A percentile compares a stretch with the other conserved stretches of the same genome.
These are phyloP conservation scores for Pimephales promelas DNA, from an alignment of 2,113 vertebrate species.

Conservation along the genomic window DNA sequence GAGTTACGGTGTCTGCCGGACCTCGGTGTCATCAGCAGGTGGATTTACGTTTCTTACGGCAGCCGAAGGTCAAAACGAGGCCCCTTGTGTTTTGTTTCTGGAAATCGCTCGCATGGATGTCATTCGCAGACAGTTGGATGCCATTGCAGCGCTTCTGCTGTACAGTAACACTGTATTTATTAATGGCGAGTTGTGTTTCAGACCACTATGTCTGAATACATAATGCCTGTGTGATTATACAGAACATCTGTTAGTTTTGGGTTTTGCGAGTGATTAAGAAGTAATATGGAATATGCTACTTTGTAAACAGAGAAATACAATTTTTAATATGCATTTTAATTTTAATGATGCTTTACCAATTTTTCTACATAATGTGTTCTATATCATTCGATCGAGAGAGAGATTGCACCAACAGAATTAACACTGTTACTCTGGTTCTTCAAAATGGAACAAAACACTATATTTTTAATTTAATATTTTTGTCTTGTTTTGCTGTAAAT, in stretches of 20 bases:
- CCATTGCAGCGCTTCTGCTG: not conserved
- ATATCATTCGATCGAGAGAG: too few species aligned
- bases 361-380: not conserved
- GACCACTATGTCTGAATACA: constrained; percentile 7
- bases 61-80: not conserved
- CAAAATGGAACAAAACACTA: too few species aligned
- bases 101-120: constrained; percentile 5
- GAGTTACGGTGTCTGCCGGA: constrained; percentile 28
- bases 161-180: constrained; percentile 29
- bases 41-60: not conserved
- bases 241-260: not conserved
- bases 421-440: too few species aligned
- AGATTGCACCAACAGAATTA: not conserved
- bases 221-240: not conserved
- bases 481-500: not conserved
- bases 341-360: not conserved
- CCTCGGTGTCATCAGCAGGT: constrained; percentile 34
- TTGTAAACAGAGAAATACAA: not conserved
- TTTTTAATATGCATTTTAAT: not conserved
- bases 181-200: not conserved
- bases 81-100: not conserved
- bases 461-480: not conserved
- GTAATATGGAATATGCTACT: constrained; percentile 15
- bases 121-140: not conserved
- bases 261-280: not conserved